Evolutionary conservation across 2,113 vertebrate genomes (phyloP), one percentile per base, ranked within the genome.

Genomic region (Hylia prasina): DNA sequence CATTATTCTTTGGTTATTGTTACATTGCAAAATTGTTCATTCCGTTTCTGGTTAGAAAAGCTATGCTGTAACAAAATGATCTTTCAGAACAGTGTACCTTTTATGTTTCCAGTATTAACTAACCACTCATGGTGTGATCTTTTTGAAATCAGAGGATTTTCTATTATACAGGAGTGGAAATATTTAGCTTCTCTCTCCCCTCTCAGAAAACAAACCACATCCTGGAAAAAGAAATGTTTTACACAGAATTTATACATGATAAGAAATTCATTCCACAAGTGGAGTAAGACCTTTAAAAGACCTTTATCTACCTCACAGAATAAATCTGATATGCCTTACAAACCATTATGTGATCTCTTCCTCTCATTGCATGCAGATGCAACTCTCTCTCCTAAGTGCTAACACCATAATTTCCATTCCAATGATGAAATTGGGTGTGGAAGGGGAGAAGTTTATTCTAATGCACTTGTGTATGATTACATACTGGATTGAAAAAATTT

Each of bases 251-350:
- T 96, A 97, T 90, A 97, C 96, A 92, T 18, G 79, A 97, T 98
- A 97, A 97, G 97, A 98, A 97, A 98, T 98, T 97, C 97, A 97
- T 97, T 98, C 97, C 97, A 97, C 97, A 98, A 97, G 97, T 98
- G 97, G 96, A 98, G 89, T 95, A 96, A 97, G 97, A 98, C 97
- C 97, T 98, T 98, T 98, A 97, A 97, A 97, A 97, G 98, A 98
- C 97, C 97, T 98, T 98, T 98, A 97, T 97, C 96, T 97, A 93
- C 93, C 92, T 96, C 96, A 95, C 89, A 97, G 97, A 97, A 98
- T 97, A 97, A 97, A 98, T 97, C 96, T 97, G 96, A 96, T 98
- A 96, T 96, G 97, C 96, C 90, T 97, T 98, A 94, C 87, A 97
- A 97, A 97, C 98, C 94, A 89, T 97, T 97, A 97, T 96, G 95